Percentiles rank a stretch among this genome's conserved stretches.
Evolutionary conservation across 2,797 vertebrate species (phyloP).

Genomic region (Propithecus deckenii): DNA sequence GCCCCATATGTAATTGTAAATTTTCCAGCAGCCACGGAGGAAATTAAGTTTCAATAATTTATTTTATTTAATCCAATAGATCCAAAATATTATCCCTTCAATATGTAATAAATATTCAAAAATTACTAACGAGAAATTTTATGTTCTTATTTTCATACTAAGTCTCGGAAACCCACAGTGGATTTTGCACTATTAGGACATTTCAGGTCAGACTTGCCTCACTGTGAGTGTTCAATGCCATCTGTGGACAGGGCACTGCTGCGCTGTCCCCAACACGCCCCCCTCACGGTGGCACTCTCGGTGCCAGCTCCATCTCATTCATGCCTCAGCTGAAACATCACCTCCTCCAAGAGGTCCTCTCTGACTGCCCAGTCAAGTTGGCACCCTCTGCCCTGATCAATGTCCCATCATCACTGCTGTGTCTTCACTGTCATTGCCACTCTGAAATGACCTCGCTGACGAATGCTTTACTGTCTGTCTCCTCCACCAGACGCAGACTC

Average conservation of each 20-base stretch:
- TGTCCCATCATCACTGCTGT: not conserved
- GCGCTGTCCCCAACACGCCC: not conserved
- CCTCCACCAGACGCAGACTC: not conserved
- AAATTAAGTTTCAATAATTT: not conserved
- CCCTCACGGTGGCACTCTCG: not conserved
- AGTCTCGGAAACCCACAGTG: not conserved
- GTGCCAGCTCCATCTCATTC: not conserved
- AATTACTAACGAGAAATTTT: not conserved
- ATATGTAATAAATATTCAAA: not conserved
- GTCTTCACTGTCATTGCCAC: not conserved
- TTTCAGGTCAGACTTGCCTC: not conserved
- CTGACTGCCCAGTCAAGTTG: not conserved
- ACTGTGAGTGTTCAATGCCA: not conserved
- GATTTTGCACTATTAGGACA: not conserved
- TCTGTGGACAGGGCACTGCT: not conserved
- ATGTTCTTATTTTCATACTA: not conserved
- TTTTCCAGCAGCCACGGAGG: not conserved
- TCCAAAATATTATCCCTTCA: not conserved
- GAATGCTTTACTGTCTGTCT: not conserved
- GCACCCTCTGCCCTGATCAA: not conserved
- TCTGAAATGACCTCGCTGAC: not conserved
- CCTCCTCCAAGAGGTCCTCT: constrained; percentile 6
- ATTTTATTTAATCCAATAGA: not conserved
- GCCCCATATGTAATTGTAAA: not conserved
- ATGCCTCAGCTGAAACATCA: not conserved